Percentiles rank a stretch among this genome's conserved stretches.
phyloP scores from a whole-genome alignment of 2,113 vertebrate species.

The Tetrax tetrax region DNA sequence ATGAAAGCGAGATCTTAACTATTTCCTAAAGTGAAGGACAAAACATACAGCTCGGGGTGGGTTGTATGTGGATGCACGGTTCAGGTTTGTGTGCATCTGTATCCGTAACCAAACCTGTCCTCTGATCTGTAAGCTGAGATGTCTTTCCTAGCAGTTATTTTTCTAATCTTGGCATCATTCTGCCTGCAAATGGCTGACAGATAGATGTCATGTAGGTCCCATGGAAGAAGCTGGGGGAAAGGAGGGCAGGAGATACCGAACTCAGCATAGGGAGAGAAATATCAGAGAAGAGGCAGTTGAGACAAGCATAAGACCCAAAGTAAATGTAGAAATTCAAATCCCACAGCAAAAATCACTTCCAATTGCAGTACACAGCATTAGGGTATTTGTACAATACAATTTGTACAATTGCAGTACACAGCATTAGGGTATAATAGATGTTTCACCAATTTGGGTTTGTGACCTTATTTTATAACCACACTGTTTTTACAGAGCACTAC shows the following conservation, averaged over 20 bases:
- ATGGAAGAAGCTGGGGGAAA: background rate
- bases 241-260: background rate
- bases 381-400: background rate
- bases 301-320: background rate
- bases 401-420: background rate
- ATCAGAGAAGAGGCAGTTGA: background rate
- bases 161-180: background rate
- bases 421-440: background rate
- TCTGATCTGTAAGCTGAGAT: background rate
- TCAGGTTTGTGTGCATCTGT: background rate
- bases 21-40: background rate
- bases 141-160: background rate
- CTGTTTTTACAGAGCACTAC: background rate
- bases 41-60: background rate
- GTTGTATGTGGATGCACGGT: background rate
- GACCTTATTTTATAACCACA: background rate
- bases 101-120: background rate
- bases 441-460: background rate
- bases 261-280: background rate
- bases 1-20: background rate
- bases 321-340: background rate
- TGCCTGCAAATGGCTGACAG: background rate
- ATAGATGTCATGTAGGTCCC: background rate
- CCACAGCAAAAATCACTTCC: background rate
- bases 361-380: background rate